Evolutionary conservation across 1,140 invertebrate genomes (phyloP), one percentile per base, ranked within the genome.

Genomic region (Pseudomyrmex sp.): DNA sequence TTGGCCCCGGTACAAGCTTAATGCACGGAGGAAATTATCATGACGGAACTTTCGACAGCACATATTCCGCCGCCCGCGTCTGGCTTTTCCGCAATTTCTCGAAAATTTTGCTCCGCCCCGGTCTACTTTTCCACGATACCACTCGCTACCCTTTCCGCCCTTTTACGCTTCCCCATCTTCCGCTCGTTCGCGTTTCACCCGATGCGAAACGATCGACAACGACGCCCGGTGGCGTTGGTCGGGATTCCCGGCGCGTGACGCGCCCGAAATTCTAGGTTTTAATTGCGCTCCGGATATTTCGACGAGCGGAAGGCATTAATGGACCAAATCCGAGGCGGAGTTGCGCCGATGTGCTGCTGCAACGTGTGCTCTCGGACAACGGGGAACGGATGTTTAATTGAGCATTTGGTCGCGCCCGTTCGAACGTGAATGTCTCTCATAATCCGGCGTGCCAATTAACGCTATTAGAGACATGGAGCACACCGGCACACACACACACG

Each of bases 391-490:
- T 85, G 83, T 88, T 85, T 88, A 88, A 88, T 88, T 85, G 87
- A 87, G 87, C 85, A 82, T 87, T 83, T 68, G 73, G 76, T 85
- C 61, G 83, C 76, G 70, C 84, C 70, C 82, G 46, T 20, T 23
- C 61, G 83, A 85, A 83, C 63, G 83, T 83, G 82, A 88, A 85
- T 89, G 85, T 89, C 83, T 86, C 86, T 86, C 88, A 88, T 90
- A 89, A 90, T 89, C 86, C 89, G 35, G 50, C 70, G 83, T 89
- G 82, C 79, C 89, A 88, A 90, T 90, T 90, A 90, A 77, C 77
- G 79, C 85, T 82, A 90, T 90, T 89, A 89, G 87, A 86, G 84
- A 75, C 72, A 88, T 52, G 83, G 79, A 83, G 72, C 66, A 80
- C 65, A 18, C 18, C 18, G 18, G 18, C 18, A 48, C 65, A 23